phyloP scores from a whole-genome alignment of 35 echinoderm and acorn worm species.

The Holothuria glaberrima region DNA sequence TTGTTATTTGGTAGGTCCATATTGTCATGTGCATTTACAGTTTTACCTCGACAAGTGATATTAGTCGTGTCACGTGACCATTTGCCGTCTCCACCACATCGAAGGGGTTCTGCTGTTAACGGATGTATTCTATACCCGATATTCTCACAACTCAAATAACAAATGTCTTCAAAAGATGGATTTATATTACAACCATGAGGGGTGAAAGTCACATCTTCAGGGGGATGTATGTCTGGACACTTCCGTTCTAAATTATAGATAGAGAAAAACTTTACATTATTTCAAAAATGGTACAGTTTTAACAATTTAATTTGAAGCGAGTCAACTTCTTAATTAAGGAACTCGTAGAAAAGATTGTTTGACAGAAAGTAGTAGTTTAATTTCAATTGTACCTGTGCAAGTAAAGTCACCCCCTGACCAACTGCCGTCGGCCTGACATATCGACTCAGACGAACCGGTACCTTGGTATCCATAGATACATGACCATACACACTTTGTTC shows the following conservation, averaged over 20 bases:
- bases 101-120: not conserved
- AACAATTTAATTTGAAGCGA: no score
- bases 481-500: not conserved
- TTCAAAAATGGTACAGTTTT: no score
- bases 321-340: no score
- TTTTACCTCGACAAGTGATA: slow-evolving; percentile 37
- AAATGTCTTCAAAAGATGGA: slow-evolving; percentile 50
- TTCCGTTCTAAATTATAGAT: slow-evolving; percentile 15
- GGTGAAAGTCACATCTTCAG: slow-evolving; percentile 27
- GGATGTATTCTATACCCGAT: slow-evolving; percentile 61
- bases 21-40: no score
- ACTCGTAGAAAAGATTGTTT: no score
- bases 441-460: not conserved
- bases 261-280: no score
- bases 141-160: slow-evolving; percentile 42
- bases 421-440: slow-evolving; percentile 1
- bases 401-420: not conserved
- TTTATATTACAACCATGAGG: slow-evolving; percentile 41
- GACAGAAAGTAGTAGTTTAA: no score
- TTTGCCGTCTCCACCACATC: slow-evolving; percentile 49
- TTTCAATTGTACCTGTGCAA: slow-evolving; percentile 16
- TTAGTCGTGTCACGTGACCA: slow-evolving; percentile 15
- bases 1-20: no score
- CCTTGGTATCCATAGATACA: not conserved
- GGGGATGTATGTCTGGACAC: slow-evolving; percentile 16